Evolutionary conservation across 2,888 invertebrate genomes (phyloP).

Genomic region (Pheosia gnoma): DNA sequence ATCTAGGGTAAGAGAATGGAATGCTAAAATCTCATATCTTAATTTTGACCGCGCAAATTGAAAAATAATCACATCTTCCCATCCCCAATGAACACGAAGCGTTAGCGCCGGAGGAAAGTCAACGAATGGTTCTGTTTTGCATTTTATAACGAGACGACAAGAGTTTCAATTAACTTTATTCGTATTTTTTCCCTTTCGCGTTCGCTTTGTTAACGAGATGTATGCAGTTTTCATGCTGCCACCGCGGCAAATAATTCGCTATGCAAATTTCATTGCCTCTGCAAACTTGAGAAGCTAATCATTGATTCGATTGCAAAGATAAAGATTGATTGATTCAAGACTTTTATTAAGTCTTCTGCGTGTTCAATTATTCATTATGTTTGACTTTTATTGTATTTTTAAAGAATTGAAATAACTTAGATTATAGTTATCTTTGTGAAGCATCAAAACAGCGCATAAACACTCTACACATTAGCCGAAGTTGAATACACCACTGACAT

Average conservation of each 20-base stretch:
- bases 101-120: conserved; percentile 18
- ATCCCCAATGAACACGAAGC: conserved; percentile 12
- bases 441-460: too few relatives aligned
- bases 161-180: conserved; percentile 48
- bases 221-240: conserved; percentile 27
- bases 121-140: conserved; percentile 40
- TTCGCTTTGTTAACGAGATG: conserved; percentile 36
- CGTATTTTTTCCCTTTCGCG: conserved; percentile 20
- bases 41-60: conserved; percentile 5
- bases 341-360: too few relatives aligned
- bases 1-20: too few relatives aligned
- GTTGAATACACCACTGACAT: too few relatives aligned
- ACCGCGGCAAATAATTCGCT: conserved; percentile 16
- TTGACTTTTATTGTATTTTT: background rate
- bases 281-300: conserved; percentile 20
- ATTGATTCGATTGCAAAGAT: background rate
- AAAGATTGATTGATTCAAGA: background rate
- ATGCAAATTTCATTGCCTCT: conserved; percentile 13
- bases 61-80: conserved; percentile 10
- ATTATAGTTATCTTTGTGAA: too few relatives aligned
- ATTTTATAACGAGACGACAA: conserved; percentile 45
- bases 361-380: too few relatives aligned
- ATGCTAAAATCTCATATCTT: background rate
- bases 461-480: too few relatives aligned
- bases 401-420: too few relatives aligned